Base-by-base conservation (phyloP, 2,888 invertebrate species). In the Dryobotodes eremita region DNA sequence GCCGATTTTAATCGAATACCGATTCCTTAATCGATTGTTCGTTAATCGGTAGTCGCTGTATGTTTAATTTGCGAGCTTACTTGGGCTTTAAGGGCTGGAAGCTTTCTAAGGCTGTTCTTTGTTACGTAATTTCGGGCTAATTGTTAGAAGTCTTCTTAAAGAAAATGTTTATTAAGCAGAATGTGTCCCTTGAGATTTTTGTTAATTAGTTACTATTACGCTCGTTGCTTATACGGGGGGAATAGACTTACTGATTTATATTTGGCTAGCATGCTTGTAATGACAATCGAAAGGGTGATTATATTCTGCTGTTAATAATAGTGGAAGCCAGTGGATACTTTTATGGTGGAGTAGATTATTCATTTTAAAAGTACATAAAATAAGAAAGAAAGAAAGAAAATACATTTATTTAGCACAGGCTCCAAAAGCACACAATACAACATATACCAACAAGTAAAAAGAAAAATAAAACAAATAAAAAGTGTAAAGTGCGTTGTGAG, bases 61-160 rank as follows among this genome's bases (percentile, higher is more conserved):
- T 87, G 75, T 81, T 80, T 79, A 79, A 86, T 82, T 87, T 85
- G 74, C 23, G 42, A 85, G 83, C 86, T 86, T 82, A 77, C 74
- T 61, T 71, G 23, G 70, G 75, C 66, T 73, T 79, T n/a, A 73
- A 75, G 53, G 13, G 46, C 31, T 77, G 46, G 66, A 77, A 26
- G 73, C 15, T 36, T 42, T 26, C 42, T 64, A 11, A 55, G 26
- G 15, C 77, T 50, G 46, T 55, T 61, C 66, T 61, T 31, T 57
- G 73, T 86, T 79, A 83, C 66, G 79, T 82, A 75, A 82, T 75
- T 50, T 64, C 1, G 17, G 0, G 48, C 59, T 70, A 68, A 82
- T 86, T 78, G 75, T 73, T 73, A 61, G 75, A 26, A 31, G 48
- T 50, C 59, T 75, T 82, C 84, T 70, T 71, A 20, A 72, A 77